These are phyloP conservation scores for Plodia interpunctella DNA, from an alignment of 1,140 invertebrate species.

Conservation along the genomic window DNA sequence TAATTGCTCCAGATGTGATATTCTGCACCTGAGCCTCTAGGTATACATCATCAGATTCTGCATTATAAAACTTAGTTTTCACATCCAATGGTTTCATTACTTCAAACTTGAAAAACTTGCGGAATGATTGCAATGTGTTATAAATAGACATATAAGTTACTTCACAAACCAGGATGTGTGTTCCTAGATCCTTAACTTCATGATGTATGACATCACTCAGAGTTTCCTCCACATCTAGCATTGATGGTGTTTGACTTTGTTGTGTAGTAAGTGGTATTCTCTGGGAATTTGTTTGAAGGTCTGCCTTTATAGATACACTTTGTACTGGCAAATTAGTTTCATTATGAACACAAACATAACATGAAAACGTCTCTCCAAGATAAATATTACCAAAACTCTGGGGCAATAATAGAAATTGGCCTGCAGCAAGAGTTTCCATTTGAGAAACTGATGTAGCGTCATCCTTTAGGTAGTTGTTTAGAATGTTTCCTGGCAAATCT, in stretches of 20 bases:
- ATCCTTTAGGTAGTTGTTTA: constrained; percentile 86
- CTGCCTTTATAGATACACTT: constrained; percentile 91
- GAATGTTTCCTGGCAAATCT: constrained; percentile 88
- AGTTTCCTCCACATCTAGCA: constrained; percentile 89
- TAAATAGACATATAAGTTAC: constrained; percentile 90
- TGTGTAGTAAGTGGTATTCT: constrained; percentile 85
- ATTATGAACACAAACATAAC: constrained; percentile 98
- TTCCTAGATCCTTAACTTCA: constrained; percentile 98
- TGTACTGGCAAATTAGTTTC: constrained; percentile 90
- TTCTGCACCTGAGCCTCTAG: constrained; percentile 98
- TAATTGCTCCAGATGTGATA: constrained; percentile 92
- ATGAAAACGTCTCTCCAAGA: constrained; percentile 97
- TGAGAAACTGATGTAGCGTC: constrained; percentile 87
- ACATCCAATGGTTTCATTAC: constrained; percentile 98
- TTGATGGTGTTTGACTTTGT: constrained; percentile 79
- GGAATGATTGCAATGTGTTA: constrained; percentile 86
- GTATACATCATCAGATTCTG: constrained; percentile 97
- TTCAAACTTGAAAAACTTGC: constrained; percentile 99
- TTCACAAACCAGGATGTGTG: constrained; percentile 98
- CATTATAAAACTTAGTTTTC: constrained; percentile 98
- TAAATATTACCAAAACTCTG: constrained; percentile 95
- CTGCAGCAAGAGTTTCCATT: constrained; percentile 89
- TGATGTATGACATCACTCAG: constrained; percentile 97
- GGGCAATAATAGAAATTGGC: constrained; percentile 93
- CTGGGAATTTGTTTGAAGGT: constrained; percentile 94